These are phyloP conservation scores for Drosophila ezoana DNA, from an alignment of 2,888 invertebrate species.

Conservation along the genomic window DNA sequence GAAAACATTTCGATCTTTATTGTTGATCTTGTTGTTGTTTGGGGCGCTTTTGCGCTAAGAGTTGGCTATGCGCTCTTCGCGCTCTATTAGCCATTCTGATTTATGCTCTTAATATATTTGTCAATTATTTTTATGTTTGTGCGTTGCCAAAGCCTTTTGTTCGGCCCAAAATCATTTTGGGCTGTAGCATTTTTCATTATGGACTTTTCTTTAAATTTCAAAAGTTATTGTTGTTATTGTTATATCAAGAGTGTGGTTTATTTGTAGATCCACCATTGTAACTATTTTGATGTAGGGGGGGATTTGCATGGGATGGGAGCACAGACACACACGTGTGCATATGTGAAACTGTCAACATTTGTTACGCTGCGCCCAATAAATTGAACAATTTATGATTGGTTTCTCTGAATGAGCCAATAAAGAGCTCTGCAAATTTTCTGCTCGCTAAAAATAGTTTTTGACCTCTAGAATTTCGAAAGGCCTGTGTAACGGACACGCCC, in stretches of 20 bases:
- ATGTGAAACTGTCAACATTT: slow-evolving; percentile 73
- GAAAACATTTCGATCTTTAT: slow-evolving; percentile 64
- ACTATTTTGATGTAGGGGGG: slow-evolving; percentile 22
- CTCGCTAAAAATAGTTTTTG: slow-evolving; percentile 61
- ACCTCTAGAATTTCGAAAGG: slow-evolving; percentile 75
- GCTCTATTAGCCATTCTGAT: slow-evolving; percentile 77
- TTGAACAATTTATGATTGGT: slow-evolving; percentile 59
- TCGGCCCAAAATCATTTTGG: slow-evolving; percentile 47
- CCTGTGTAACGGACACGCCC: slow-evolving; percentile 63
- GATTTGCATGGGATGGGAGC: slow-evolving; percentile 59
- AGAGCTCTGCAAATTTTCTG: slow-evolving; percentile 53
- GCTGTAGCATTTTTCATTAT: slow-evolving; percentile 47
- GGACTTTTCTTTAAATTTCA: slow-evolving; percentile 40
- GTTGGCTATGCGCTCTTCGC: slow-evolving; percentile 64
- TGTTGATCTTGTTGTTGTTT: slow-evolving; percentile 37
- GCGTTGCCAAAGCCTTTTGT: slow-evolving; percentile 68
- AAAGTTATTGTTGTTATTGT: slow-evolving; percentile 42
- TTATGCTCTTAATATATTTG: slow-evolving; percentile 80
- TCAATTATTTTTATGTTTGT: slow-evolving; percentile 77
- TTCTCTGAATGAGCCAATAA: slow-evolving; percentile 37
- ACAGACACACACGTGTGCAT: slow-evolving; percentile 14
- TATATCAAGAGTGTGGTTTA: slow-evolving; percentile 40
- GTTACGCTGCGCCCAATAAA: slow-evolving; percentile 64
- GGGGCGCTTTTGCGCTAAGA: slow-evolving; percentile 38
- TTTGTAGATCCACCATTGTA: slow-evolving; percentile 55